phyloP scores from a whole-genome alignment of 1,140 invertebrate genomes.

The Pseudachorutes palmiensis region DNA sequence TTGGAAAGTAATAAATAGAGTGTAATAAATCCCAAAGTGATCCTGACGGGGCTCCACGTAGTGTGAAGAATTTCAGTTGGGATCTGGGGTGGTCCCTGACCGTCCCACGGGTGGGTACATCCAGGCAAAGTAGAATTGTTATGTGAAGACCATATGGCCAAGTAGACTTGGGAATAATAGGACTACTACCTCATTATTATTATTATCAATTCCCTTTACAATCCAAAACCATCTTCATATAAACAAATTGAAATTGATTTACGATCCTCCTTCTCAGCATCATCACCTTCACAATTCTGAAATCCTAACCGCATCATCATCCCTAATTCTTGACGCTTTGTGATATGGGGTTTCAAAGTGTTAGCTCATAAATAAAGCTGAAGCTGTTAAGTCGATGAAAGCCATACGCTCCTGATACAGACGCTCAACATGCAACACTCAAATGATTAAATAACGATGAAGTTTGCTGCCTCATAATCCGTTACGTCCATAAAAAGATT shows the following conservation, averaged over 20 bases:
- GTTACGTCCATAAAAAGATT: no score
- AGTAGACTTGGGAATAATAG: not conserved
- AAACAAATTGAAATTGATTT: constrained; percentile 13
- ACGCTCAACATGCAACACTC: not conserved
- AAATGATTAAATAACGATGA: not conserved
- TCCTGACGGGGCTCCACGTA: constrained; percentile 17
- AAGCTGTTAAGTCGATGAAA: not conserved
- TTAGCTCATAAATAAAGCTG: not conserved
- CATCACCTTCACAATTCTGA: not conserved
- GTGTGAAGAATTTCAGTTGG: constrained; percentile 19
- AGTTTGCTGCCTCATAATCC: not conserved
- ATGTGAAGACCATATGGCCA: not conserved
- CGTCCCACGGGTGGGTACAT: not conserved
- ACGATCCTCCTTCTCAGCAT: constrained; percentile 6
- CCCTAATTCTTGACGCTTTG: no score
- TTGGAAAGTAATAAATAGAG: constrained; percentile 1
- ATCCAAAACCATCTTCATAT: not conserved
- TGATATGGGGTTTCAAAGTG: no score
- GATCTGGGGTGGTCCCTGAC: constrained; percentile 19
- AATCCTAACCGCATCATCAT: no score
- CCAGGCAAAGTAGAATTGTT: not conserved
- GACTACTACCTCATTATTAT: not conserved
- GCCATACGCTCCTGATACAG: not conserved
- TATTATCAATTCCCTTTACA: constrained; percentile 10
- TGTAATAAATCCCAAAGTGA: constrained; percentile 1